Percentiles rank a stretch among this genome's conserved stretches.
Conservation (phyloP, 2,888 invertebrate genomes). For the Agonopterix heracliana region DNA sequence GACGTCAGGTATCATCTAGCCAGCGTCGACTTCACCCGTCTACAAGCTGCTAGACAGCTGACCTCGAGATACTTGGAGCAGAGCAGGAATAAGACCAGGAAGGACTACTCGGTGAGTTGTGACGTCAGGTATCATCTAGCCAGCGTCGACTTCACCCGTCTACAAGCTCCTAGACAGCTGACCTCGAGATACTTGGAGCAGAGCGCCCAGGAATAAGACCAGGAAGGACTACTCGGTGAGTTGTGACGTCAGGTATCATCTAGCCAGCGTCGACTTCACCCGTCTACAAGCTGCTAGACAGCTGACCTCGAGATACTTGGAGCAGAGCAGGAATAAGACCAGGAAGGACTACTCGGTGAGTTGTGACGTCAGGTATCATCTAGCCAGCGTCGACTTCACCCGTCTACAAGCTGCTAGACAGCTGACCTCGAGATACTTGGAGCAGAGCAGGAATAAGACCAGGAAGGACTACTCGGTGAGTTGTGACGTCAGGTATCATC, state of each 20-base stretch:
- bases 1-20: constrained; percentile 53
- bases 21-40: constrained; percentile 84
- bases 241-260: constrained; percentile 54
- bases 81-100: constrained; percentile 65
- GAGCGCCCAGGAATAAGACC: constrained; percentile 64
- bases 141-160: constrained; percentile 84
- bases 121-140: constrained; percentile 53
- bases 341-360: constrained; percentile 59
- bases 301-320: constrained; percentile 55
- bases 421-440: constrained; percentile 55
- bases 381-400: constrained; percentile 80
- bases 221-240: constrained; percentile 59
- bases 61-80: constrained; percentile 48
- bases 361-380: constrained; percentile 54
- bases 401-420: constrained; percentile 83
- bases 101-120: constrained; percentile 55
- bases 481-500: constrained; percentile 54
- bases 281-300: constrained; percentile 83
- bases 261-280: constrained; percentile 80
- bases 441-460: constrained; percentile 59
- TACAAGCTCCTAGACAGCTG: constrained; percentile 79
- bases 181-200: constrained; percentile 48
- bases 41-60: constrained; percentile 79
- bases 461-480: constrained; percentile 59
- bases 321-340: constrained; percentile 59